A percentile compares a stretch with the other conserved stretches of the same genome.
phyloP scores from a whole-genome alignment of 2,888 invertebrate genomes.

The Quadriops clusia region DNA sequence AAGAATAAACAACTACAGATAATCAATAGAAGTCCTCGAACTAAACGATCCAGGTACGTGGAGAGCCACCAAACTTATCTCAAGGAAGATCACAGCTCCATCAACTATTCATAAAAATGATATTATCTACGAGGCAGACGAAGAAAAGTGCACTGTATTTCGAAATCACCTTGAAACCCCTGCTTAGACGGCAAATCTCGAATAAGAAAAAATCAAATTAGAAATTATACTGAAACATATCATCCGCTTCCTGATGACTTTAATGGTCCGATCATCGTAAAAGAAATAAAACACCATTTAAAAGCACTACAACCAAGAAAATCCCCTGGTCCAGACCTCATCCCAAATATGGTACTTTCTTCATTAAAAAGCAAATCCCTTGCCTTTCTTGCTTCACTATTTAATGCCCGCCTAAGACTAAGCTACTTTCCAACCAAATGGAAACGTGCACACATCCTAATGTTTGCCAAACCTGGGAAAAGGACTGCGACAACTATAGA shows the following conservation, averaged over 20 bases:
- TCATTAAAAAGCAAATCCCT: conserved; percentile 12
- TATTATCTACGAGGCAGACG: no score
- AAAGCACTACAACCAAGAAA: conserved; percentile 1
- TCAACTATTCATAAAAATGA: no score
- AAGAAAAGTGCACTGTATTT: no score
- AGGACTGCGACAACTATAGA: conserved; percentile 12
- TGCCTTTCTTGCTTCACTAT: conserved; percentile 12
- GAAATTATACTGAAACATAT: conserved; percentile 7
- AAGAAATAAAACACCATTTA: conserved; percentile 6
- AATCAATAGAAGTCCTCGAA: no score
- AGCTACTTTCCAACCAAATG: conserved; percentile 14
- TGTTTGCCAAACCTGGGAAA: conserved; percentile 15
- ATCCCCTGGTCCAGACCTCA: conserved; percentile 7
- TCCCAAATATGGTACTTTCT: conserved; percentile 5
- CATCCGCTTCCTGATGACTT: conserved; percentile 7
- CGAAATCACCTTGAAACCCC: no score
- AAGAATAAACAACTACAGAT: no score
- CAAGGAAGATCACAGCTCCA: no score
- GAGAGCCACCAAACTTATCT: no score
- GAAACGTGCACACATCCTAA: conserved; percentile 15
- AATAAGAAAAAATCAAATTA: no score
- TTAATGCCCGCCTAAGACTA: conserved; percentile 12
- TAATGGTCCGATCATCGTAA: conserved; percentile 3
- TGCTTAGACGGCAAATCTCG: no score
- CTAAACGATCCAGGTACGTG: no score